Percentiles rank a stretch among this genome's conserved stretches.
phyloP scores from a whole-genome alignment of 1,140 invertebrate genomes.

The Leptinotarsa lineolata region DNA sequence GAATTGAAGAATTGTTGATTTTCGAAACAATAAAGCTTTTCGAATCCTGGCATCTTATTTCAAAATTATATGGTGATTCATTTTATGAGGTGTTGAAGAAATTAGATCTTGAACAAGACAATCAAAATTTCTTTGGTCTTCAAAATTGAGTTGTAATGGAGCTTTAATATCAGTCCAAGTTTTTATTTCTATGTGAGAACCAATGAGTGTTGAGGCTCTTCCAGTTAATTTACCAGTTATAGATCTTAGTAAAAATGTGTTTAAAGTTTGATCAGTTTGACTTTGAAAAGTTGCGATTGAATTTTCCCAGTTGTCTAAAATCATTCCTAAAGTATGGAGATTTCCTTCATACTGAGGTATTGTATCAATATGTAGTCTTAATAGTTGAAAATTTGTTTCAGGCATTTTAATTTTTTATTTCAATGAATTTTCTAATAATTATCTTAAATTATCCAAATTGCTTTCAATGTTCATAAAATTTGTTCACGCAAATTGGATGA shows the following conservation, averaged over 20 bases:
- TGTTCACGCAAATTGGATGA: no score
- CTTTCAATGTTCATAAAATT: slow-evolving; percentile 5
- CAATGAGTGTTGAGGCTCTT: slow-evolving; percentile 30
- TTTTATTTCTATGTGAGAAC: slow-evolving; percentile 27
- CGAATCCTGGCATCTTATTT: slow-evolving; percentile 18
- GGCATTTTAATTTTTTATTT: background rate
- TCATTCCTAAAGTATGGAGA: slow-evolving; percentile 30
- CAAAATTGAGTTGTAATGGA: slow-evolving; percentile 24
- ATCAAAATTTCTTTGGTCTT: slow-evolving; percentile 32
- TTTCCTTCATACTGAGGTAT: slow-evolving; percentile 34
- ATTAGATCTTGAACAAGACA: no score
- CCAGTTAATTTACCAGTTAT: slow-evolving; percentile 29
- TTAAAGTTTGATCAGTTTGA: slow-evolving; percentile 11
- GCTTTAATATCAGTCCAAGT: slow-evolving; percentile 26
- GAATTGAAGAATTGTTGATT: slow-evolving; percentile 15
- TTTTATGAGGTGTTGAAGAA: no score
- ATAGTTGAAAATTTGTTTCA: slow-evolving; percentile 35
- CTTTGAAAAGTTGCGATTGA: slow-evolving; percentile 15
- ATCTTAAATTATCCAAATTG: slow-evolving; percentile 4
- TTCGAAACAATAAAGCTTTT: slow-evolving; percentile 5
- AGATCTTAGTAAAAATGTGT: slow-evolving; percentile 22
- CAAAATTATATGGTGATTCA: slow-evolving; percentile 23
- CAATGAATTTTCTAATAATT: background rate
- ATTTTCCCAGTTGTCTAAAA: slow-evolving; percentile 30
- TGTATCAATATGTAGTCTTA: slow-evolving; percentile 29